Evolutionary conservation across 2,113 vertebrate genomes (phyloP).

Genomic region (Phalacrocorax pelagicus): DNA sequence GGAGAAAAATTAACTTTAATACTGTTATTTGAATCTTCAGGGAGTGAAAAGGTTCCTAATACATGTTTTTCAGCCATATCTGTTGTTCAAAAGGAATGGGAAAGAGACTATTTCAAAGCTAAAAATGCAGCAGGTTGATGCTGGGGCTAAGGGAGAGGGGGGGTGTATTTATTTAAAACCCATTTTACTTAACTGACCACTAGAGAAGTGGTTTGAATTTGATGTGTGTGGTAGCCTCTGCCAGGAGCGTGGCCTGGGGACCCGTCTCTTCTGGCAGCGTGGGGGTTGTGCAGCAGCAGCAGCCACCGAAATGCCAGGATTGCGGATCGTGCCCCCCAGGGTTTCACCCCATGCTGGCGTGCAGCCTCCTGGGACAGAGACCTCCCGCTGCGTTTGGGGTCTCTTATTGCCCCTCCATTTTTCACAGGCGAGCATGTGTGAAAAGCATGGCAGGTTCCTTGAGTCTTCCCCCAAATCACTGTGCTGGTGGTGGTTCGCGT

Average conservation of each 20-base stretch:
- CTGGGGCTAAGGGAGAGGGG: background rate
- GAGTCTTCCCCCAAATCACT: background rate
- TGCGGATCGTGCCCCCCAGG: accelerated
- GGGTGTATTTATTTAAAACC: background rate
- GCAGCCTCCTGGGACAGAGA: background rate
- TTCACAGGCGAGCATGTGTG: background rate
- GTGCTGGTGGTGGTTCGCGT: background rate
- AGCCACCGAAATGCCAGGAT: background rate
- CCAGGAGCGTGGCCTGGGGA: background rate
- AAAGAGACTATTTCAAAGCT: background rate
- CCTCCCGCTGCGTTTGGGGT: background rate
- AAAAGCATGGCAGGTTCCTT: background rate
- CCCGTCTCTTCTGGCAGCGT: background rate
- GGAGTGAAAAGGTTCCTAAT: background rate
- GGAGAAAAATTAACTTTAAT: background rate
- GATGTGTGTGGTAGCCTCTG: background rate
- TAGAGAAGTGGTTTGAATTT: background rate
- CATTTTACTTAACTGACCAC: background rate
- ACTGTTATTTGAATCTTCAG: background rate
- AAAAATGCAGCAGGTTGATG: background rate
- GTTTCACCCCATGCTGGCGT: accelerated
- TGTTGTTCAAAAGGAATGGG: background rate
- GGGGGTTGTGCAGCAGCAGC: background rate
- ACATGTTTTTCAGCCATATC: background rate
- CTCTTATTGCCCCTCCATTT: background rate